Evolutionary conservation across 2,888 invertebrate species (phyloP), one percentile per base, ranked within the genome.

Genomic region (Taphrorychus bicolor): DNA sequence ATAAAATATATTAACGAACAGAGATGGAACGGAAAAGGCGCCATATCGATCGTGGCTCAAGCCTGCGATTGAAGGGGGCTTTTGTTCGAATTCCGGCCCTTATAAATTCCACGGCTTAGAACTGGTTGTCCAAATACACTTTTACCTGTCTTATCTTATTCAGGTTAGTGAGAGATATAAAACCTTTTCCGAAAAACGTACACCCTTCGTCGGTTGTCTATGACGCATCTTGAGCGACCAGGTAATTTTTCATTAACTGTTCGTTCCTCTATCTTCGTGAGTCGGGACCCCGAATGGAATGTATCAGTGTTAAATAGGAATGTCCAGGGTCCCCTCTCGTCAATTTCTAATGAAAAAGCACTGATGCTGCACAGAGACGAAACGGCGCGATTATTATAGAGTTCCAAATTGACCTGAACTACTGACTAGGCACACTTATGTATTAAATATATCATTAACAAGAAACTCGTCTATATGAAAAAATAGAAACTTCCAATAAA

Each of bases 351-450:
- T 22, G 57, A 57, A 57, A 56, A 40, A 56, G 16, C 32, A 61
- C 54, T 5, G 16, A 9, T 7, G 14, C 19, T 17, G 51, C 22
- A 21, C 40, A 54, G n/a, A n/a, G 52, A 64, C 42, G 57, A 58
- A 58, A 40, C 14, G 42, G 49, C 63, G 49, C 49, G 16, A 32
- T 40, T 45, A 45, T 45, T 52, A 57, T 58, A 54, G 17, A 54
- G 32, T 32, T 54, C 54, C 32, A 77, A 77, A 76, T 86, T 86
- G 86, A 86, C 86, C 83, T 84, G 85, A 85, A 85, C 84, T 86
- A 86, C 85, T 86, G 86, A 86, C 87, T 87, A 87, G 87, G 86
- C 87, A 87, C 86, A 86, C 86, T 85, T 86, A 86, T 67, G 17
- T 64, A n/a, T n/a, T n/a, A n/a, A n/a, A n/a, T n/a, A 80, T 79